These are phyloP conservation scores for Galbula dea DNA, from an alignment of 2,113 vertebrate species.

Conservation along the genomic window DNA sequence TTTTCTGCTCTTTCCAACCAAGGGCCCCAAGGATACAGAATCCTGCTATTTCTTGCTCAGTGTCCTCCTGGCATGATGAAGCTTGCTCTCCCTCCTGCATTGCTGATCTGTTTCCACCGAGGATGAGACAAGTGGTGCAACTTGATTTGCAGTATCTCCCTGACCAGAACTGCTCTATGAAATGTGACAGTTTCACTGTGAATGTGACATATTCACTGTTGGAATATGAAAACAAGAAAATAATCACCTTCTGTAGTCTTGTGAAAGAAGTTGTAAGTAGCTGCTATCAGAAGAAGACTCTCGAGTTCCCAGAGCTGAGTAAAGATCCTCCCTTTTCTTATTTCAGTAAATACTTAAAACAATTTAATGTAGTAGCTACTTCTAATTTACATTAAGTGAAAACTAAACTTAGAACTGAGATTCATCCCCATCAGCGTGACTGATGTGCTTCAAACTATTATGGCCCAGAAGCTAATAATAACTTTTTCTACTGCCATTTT, in stretches of 20 bases:
- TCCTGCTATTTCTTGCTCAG: not conserved
- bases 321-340: not conserved
- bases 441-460: not conserved
- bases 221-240: not conserved
- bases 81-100: not conserved
- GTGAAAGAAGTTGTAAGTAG: not conserved
- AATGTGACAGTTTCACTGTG: not conserved
- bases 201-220: too few species aligned
- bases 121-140: not conserved
- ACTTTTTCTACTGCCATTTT: not conserved
- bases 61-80: not conserved
- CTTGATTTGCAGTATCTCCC: not conserved
- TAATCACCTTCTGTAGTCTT: not conserved
- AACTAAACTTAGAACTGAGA: not conserved
- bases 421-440: not conserved
- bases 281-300: not conserved
- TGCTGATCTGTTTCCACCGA: not conserved
- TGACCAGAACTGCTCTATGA: not conserved
- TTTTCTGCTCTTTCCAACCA: not conserved
- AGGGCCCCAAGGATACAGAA: not conserved
- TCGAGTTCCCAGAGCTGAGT: not conserved
- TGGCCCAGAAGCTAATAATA: not conserved
- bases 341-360: not conserved
- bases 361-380: not conserved
- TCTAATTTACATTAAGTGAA: not conserved